Base-by-base conservation (phyloP, 2,888 invertebrate species). In the Lamellibrachia satsuma region DNA sequence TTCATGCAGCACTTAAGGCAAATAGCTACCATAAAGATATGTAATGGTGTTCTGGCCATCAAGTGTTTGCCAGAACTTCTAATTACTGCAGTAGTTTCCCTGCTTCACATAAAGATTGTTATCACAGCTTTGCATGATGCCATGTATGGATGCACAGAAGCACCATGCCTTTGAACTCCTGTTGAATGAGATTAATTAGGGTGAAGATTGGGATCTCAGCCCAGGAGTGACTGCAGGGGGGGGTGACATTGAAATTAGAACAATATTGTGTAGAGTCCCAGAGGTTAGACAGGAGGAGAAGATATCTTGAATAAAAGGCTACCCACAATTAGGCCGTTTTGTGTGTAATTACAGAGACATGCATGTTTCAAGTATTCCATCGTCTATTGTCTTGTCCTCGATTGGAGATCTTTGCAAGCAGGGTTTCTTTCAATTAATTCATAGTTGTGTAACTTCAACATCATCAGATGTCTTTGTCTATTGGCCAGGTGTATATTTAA, bases 261-360 rank as follows among this genome's bases (percentile, higher is more conserved):
- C 75, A 75, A 75, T 75, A 75, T 75, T 75, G 75, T 75, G 75
- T 75, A n/a, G 75, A 55, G 75, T 75, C 75, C 75, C 75, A 75
- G 1, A 75, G 75, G 75, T 22, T 15, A 22, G 75, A 22, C 75
- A 22, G 55, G 9, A 3, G 75, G 75, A 75, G 75, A 75, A 15
- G n/a, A 75, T 75, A 22, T 22, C 75, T 75, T 75, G 75, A 55
- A 75, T 75, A 75, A 75, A 75, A 75, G 75, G 75, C 75, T 22
- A 22, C 75, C 75, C n/a, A 22, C 22, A 75, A 75, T 75, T 75
- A 75, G 75, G 75, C 75, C 22, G 75, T 75, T 75, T 75, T 75
- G 75, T 75, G 75, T 75, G 75, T 75, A 75, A 75, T 75, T 75
- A 75, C 75, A 75, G 75, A 75, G 75, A n/a, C 22, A 15, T n/a